Evolutionary conservation across 2,113 vertebrate species (phyloP), one percentile per base, ranked within the genome.

Genomic region (Pardalotus punctatus): DNA sequence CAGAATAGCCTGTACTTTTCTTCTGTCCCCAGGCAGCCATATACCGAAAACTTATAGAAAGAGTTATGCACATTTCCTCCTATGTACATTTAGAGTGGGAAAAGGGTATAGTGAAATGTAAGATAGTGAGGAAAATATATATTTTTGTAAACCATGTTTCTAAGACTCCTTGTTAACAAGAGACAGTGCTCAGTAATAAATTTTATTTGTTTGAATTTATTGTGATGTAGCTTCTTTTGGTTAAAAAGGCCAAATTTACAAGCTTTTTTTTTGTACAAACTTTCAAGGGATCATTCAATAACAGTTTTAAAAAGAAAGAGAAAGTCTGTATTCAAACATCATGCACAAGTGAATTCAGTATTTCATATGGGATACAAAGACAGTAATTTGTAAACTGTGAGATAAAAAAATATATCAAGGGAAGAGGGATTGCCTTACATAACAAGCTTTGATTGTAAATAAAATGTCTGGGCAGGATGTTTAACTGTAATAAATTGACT

Each of bases 401-500:
- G 81, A 85, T 74, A 64, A 82, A 96, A 93, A 93, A 42, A 47
- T n/a, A 58, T 72, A 96, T 23, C 28, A 85, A 84, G 61, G n/a
- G 73, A 94, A 94, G 78, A 94, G 40, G 6, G 60, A 85, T 76
- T 97, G 76, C 47, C 93, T 97, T 90, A 76, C 42, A 65, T 38
- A 94, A 88, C 19, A 93, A 85, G 20, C 27, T 73, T 80, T 45
- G 56, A 88, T 84, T 94, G 69, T 96, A 97, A 97, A 92, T 84
- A 61, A 62, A 69, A 65, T 58, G 72, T 95, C 89, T 82, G 42
- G 88, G 76, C 82, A 93, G 96, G 96, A 93, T 86, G 45, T 92
- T 97, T 94, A 97, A 65, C 61, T 56, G 64, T 81, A 81, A 93
- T 92, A 94, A 92, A 94, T 79, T 81, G 73, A 62, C 70, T 95